A percentile compares a stretch with the other conserved stretches of the same genome.
phyloP scores from a whole-genome alignment of 2,797 vertebrate genomes.

The Chaetodon trifasciatus region DNA sequence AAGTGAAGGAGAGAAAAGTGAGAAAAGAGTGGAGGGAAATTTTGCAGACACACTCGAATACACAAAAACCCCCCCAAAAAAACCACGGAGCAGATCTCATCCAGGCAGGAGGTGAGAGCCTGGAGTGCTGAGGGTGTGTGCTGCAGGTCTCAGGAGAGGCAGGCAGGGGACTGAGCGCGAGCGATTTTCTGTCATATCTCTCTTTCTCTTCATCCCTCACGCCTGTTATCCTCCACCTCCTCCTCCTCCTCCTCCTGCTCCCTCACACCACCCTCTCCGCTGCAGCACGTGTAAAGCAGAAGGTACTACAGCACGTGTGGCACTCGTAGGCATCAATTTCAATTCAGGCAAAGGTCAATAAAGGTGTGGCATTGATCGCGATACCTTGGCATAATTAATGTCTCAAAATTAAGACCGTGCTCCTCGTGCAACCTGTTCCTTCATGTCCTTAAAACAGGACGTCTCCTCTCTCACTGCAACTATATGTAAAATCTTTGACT shows the following conservation, averaged over 20 bases:
- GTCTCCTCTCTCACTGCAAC: not conserved
- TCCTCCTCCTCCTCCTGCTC: constrained; percentile 40
- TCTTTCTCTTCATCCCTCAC: constrained; percentile 80
- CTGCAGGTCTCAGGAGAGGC: constrained; percentile 68
- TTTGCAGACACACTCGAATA: constrained; percentile 18
- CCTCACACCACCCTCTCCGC: constrained; percentile 28
- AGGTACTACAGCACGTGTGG: not conserved
- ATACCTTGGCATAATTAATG: not conserved
- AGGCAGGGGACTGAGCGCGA: constrained; percentile 67
- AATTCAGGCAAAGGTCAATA: constrained; percentile 12
- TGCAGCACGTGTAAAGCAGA: constrained; percentile 42
- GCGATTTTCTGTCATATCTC: constrained; percentile 82
- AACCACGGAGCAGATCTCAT: constrained; percentile 42
- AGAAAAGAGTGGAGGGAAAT: constrained; percentile 46
- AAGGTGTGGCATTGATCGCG: not conserved
- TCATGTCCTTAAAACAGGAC: not conserved
- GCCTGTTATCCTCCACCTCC: constrained; percentile 53
- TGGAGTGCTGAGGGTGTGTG: constrained; percentile 64
- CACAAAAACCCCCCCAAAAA: not conserved
- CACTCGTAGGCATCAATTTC: constrained; percentile 19
- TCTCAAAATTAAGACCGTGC: not conserved
- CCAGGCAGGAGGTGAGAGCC: constrained; percentile 46
- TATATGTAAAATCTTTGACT: not conserved
- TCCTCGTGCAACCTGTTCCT: not conserved
- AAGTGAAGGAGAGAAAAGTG: constrained; percentile 17